Percentiles rank a stretch among this genome's conserved stretches.
phyloP scores from a whole-genome alignment of 1,140 invertebrate species.

The Gryon sp. region DNA sequence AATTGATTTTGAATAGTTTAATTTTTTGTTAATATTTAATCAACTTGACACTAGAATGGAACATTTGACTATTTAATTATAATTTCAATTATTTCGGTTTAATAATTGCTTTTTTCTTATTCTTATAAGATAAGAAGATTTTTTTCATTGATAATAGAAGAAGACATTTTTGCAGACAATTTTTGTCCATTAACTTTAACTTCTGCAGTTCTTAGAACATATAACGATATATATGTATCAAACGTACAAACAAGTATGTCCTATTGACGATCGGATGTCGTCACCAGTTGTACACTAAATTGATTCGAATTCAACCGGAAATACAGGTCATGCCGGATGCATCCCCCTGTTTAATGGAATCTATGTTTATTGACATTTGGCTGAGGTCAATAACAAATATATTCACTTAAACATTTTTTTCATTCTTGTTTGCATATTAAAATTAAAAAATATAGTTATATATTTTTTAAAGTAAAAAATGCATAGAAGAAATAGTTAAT shows the following conservation, averaged over 20 bases:
- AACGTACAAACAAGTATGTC: conserved; percentile 43
- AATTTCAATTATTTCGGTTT: too few species aligned
- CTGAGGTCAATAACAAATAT: conserved; percentile 31
- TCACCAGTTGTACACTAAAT: conserved; percentile 55
- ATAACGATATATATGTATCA: conserved; percentile 20
- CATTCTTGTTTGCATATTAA: too few species aligned
- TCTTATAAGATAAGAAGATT: too few species aligned
- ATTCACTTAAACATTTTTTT: neutral
- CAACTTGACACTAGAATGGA: too few species aligned
- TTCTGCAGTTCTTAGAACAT: conserved; percentile 18
- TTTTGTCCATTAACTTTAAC: conserved; percentile 17
- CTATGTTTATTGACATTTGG: conserved; percentile 45
- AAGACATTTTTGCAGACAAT: neutral
- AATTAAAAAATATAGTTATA: too few species aligned
- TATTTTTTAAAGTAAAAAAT: too few species aligned
- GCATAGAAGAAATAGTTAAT: too few species aligned
- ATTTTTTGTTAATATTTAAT: too few species aligned
- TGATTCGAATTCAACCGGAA: conserved; percentile 56
- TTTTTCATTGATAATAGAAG: too few species aligned
- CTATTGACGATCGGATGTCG: conserved; percentile 53
- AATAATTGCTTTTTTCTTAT: too few species aligned
- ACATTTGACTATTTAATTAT: too few species aligned
- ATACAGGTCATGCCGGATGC: conserved; percentile 57
- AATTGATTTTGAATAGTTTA: too few species aligned
- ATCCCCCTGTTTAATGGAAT: conserved; percentile 51